These are phyloP conservation scores for Harmothoe impar DNA, from an alignment of 2,888 invertebrate species.

Conservation along the genomic window DNA sequence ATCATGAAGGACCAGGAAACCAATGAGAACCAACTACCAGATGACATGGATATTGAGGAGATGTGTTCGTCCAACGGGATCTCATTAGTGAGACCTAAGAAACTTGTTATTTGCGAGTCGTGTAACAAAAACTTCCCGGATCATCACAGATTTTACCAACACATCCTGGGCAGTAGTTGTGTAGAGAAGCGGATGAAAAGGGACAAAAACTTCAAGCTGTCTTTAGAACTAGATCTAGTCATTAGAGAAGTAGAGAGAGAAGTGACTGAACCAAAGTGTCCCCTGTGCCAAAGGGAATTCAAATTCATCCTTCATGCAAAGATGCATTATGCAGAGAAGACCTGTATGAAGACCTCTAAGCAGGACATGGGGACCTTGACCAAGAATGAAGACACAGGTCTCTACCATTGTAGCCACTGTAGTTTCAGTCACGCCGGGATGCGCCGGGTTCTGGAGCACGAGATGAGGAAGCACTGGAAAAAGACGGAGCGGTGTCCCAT, in stretches of 20 bases:
- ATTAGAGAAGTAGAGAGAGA: conserved; percentile 44
- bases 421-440: not conserved
- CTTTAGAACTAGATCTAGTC: not conserved
- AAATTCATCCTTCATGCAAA: not conserved
- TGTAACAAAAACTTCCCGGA: not conserved
- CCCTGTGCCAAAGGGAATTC: conserved; percentile 47
- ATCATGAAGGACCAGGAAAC: not conserved
- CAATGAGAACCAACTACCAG: not conserved
- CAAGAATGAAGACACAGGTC: not conserved
- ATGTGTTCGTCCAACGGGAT: not conserved
- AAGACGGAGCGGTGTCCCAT: conserved; percentile 49
- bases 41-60: not conserved
- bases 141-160: conserved; percentile 26
- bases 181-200: not conserved
- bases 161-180: conserved; percentile 36
- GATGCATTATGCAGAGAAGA: conserved; percentile 59
- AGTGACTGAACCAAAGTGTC: conserved; percentile 49
- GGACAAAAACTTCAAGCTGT: conserved; percentile 29
- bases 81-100: not conserved
- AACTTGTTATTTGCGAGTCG: not conserved
- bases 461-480: conserved; percentile 45
- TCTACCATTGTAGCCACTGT: conserved; percentile 48
- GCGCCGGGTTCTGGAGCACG: conserved; percentile 1
- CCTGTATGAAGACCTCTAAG: not conserved
- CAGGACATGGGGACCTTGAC: not conserved